Evolutionary conservation across 2,113 vertebrate species (phyloP).

Genomic region (Malaclemys terrapin): DNA sequence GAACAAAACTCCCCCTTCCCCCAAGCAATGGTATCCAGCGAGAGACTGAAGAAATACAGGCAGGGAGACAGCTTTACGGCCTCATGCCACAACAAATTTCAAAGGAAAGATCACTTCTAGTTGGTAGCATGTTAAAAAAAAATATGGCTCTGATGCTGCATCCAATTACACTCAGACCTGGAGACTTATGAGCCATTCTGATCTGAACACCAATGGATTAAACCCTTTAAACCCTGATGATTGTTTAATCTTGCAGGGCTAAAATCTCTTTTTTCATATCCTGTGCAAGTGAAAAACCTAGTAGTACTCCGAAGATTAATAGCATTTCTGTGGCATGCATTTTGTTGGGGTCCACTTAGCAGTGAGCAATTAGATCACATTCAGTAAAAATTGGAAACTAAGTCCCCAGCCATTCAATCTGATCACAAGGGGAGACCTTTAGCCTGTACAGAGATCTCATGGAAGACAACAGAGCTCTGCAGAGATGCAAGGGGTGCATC

Average conservation of each 20-base stretch:
- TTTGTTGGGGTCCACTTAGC: neutral
- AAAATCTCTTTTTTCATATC: slow-evolving; percentile 54
- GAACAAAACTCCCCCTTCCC: slow-evolving; percentile 13
- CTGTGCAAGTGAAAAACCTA: slow-evolving; percentile 53
- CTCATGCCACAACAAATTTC: slow-evolving; percentile 74
- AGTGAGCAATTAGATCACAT: neutral
- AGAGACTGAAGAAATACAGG: slow-evolving; percentile 32
- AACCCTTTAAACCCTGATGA: slow-evolving; percentile 76
- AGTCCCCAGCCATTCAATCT: neutral
- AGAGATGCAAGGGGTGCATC: neutral
- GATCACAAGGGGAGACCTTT: neutral
- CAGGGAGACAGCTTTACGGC: slow-evolving; percentile 53
- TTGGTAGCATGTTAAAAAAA: slow-evolving; percentile 16
- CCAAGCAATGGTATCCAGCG: slow-evolving; percentile 46
- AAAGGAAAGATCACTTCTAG: slow-evolving; percentile 79
- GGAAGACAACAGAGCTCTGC: neutral
- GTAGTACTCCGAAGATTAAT: slow-evolving; percentile 47
- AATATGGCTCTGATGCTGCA: slow-evolving; percentile 50
- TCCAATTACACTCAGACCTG: slow-evolving; percentile 75
- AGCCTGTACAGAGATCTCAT: fast-evolving
- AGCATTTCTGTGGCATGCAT: neutral
- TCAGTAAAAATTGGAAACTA: neutral
- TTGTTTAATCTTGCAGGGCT: slow-evolving; percentile 75
- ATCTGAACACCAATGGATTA: slow-evolving; percentile 76
- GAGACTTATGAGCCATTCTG: slow-evolving; percentile 70